phyloP scores from a whole-genome alignment of 2,888 invertebrate species.

The Eristalis tenax region DNA sequence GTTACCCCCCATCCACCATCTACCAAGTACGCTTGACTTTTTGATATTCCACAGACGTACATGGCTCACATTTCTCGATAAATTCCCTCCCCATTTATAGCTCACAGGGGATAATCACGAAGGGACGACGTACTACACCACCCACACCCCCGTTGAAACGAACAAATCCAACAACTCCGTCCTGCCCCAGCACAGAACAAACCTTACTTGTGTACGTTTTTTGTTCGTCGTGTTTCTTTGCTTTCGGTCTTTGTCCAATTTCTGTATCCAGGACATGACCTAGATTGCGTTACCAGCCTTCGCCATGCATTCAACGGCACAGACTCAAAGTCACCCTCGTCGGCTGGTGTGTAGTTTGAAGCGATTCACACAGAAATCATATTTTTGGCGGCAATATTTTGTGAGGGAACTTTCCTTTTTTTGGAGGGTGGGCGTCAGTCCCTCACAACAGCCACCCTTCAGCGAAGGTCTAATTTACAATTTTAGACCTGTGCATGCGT shows the following conservation, averaged over 20 bases:
- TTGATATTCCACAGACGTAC: constrained; percentile 33
- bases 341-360: not conserved
- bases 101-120: not conserved
- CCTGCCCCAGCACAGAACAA: not conserved
- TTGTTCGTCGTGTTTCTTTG: not conserved
- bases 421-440: not conserved
- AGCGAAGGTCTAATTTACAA: not conserved
- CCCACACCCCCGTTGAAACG: not conserved
- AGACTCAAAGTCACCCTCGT: constrained; percentile 7
- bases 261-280: constrained; percentile 66
- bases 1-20: not conserved
- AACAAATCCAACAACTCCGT: not conserved
- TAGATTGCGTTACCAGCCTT: constrained; percentile 52
- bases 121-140: not conserved
- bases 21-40: not conserved
- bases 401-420: not conserved
- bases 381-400: not conserved
- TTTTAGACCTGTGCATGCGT: not conserved
- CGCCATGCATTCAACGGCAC: constrained; percentile 50
- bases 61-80: constrained; percentile 23
- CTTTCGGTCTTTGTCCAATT: constrained; percentile 24
- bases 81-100: constrained; percentile 1
- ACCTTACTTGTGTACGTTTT: not conserved
- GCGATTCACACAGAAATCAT: not conserved
- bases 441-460: not conserved